Percentiles rank a stretch among this genome's conserved stretches.
Evolutionary conservation across 2,888 invertebrate genomes (phyloP).

Genomic region (Aporophyla lueneburgensis): DNA sequence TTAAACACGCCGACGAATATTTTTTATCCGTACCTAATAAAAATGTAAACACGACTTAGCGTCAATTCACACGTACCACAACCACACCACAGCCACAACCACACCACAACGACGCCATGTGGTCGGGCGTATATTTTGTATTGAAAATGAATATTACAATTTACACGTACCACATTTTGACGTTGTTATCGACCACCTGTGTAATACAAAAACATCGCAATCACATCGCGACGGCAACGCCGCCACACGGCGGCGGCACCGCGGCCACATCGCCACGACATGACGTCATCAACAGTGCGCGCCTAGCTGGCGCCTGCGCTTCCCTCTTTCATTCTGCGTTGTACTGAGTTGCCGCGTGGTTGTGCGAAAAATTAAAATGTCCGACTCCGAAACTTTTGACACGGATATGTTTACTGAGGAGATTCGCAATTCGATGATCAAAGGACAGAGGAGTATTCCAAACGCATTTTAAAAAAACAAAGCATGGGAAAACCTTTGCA

Average conservation of each 20-base stretch:
- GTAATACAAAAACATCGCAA: conserved; percentile 43
- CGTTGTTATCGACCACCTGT: no score
- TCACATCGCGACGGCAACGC: conserved; percentile 53
- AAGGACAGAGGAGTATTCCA: conserved; percentile 49
- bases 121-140: no score
- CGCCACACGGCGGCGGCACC: conserved; percentile 52
- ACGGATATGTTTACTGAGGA: conserved; percentile 52
- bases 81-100: no score
- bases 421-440: conserved; percentile 49
- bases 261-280: conserved; percentile 57
- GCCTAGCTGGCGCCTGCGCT: no score
- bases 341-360: conserved; percentile 51
- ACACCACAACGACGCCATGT: no score
- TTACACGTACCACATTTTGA: no score
- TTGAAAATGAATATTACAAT: no score
- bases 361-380: conserved; percentile 51
- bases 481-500: conserved; percentile 51
- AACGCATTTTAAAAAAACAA: conserved; percentile 47
- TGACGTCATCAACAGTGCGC: no score
- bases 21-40: no score
- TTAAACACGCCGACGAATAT: no score
- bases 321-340: conserved; percentile 40
- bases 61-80: no score
- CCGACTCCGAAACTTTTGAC: conserved; percentile 45
- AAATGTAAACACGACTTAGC: no score